Evolutionary conservation across 2,113 vertebrate genomes (phyloP), one percentile per base, ranked within the genome.

Genomic region (Phalacrocorax carbo): DNA sequence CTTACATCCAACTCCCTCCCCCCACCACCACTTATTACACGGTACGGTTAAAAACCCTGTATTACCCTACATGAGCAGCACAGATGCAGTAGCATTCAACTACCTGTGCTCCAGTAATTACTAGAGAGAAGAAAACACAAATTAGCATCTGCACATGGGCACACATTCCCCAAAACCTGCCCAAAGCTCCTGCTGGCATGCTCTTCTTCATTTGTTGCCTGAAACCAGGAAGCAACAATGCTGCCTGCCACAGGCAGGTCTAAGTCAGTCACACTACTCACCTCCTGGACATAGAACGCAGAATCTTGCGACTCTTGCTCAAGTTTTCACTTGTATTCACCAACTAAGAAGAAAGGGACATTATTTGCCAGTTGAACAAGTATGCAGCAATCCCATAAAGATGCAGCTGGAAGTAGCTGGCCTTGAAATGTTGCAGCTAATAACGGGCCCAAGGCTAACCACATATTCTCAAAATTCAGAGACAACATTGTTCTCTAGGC

Each of bases 281-380:
- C 99, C 98, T 98, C 62, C 99, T 98, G 30, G 99, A 99, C 99
- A 99, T 99, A 5, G 99, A 97, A 20, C 99, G 99, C 1, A 99
- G 98, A 77, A 99, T 98, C 97, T 99, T 99, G 65, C 99, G 98
- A 87, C 99, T 99, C 96, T 98, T 99, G 97, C 99, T 99, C 87
- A 99, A 98, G 96, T 99, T 99, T 96, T 99, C 99, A 90, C 98
- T 99, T 26, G 99, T 99, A 60, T 99, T 98, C 71, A 99, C 98
- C 97, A 99, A 36, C 99, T 99, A 86, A 78, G 38, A 96, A 96
- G 57, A 95, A 95, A 97, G 69, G 49, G 13, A 82, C 77, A 65
- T 93, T 91, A 94, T 20, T 40, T 90, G 12, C 70, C 61, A 83
- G 42, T 62, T 89, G 30, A 84, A 93, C 40, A 82, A 93, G 48